These are phyloP conservation scores for Trematomus loennbergii DNA, from an alignment of 2,113 vertebrate genomes.

Conservation along the genomic window DNA sequence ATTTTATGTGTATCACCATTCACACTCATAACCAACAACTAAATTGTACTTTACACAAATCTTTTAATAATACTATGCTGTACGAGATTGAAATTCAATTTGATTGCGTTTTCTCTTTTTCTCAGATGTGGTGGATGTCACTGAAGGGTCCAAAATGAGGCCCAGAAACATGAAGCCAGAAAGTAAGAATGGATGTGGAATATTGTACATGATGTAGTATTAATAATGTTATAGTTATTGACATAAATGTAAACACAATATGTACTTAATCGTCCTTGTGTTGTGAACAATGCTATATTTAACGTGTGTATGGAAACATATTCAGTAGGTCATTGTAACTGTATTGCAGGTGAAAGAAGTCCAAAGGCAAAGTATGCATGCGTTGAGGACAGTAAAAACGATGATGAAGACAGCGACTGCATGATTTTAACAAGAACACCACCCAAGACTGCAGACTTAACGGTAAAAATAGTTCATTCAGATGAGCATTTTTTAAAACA, in stretches of 20 bases:
- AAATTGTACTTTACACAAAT: neutral
- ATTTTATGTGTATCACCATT: too few relatives aligned
- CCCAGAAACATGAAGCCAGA: accelerated
- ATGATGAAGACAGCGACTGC: neutral
- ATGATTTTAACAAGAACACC: neutral
- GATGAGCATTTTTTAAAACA: neutral
- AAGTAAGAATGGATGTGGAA: constrained; percentile 38
- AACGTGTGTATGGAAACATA: neutral
- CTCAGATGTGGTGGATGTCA: constrained; percentile 72
- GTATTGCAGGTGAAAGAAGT: neutral
- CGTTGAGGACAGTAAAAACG: constrained; percentile 41
- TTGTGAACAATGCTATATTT: too few relatives aligned
- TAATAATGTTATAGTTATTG: too few relatives aligned
- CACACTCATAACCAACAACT: too few relatives aligned
- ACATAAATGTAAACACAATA: too few relatives aligned
- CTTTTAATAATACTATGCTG: too few relatives aligned
- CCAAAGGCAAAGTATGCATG: neutral
- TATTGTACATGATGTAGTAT: neutral
- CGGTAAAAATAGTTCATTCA: neutral
- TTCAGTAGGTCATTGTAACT: neutral
- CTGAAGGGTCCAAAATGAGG: neutral
- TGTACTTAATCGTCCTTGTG: neutral
- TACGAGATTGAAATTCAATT: neutral
- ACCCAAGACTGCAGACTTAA: accelerated
- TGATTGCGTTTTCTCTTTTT: neutral